phyloP scores from a whole-genome alignment of 2,113 vertebrate species.

The Myanophis thanlyinensis region DNA sequence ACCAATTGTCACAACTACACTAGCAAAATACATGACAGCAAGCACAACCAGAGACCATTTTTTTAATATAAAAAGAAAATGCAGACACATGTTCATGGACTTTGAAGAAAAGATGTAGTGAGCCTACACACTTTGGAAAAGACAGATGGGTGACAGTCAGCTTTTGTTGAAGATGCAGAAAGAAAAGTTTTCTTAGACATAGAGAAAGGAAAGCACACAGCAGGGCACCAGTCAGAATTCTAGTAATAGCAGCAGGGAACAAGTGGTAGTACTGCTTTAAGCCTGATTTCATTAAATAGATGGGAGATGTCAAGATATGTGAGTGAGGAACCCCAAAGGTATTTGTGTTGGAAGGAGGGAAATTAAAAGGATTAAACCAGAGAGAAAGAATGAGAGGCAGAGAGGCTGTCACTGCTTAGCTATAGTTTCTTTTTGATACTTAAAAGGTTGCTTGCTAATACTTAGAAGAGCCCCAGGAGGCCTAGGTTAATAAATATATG shows the following conservation, averaged over 20 bases:
- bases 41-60: not conserved
- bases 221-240: not conserved
- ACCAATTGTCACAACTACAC: not conserved
- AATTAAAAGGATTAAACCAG: constrained; percentile 43
- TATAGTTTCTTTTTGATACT: constrained; percentile 47
- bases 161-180: constrained; percentile 4
- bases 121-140: constrained; percentile 1
- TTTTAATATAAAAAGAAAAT: not conserved
- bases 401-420: constrained; percentile 49
- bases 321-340: constrained; percentile 7
- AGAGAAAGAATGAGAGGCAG: not conserved
- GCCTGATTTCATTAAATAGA: constrained; percentile 17
- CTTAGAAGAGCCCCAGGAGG: constrained; percentile 60
- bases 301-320: not conserved
- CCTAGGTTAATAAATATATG: constrained; percentile 48
- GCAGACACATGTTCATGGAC: not conserved
- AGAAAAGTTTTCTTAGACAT: not conserved
- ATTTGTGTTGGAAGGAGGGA: constrained; percentile 18
- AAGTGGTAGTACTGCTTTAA: not conserved
- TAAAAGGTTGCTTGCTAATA: constrained; percentile 56
- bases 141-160: not conserved
- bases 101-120: not conserved
- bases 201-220: constrained; percentile 17
- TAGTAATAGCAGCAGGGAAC: constrained; percentile 1
- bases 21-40: not conserved